Evolutionary conservation across 2,113 vertebrate species (phyloP).

Genomic region (Macaca nemestrina): DNA sequence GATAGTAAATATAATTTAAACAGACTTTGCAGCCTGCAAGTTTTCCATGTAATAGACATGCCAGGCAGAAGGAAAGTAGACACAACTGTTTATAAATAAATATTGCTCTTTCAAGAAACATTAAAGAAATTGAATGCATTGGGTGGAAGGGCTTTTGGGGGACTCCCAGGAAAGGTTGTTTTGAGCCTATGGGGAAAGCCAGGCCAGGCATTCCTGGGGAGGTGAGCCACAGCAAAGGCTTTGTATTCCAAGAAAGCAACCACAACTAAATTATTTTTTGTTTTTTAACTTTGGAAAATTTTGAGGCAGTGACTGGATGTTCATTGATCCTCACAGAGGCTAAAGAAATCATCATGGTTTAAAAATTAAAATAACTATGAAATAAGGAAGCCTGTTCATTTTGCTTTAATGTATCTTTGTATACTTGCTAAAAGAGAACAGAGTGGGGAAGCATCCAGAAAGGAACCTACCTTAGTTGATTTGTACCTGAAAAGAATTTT

Average conservation of each 20-base stretch:
- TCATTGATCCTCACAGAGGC: not conserved
- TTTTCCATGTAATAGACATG: not conserved
- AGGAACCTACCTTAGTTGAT: not conserved
- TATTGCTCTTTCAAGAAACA: not conserved
- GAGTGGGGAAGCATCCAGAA: not conserved
- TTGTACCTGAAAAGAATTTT: not conserved
- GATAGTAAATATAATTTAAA: not conserved
- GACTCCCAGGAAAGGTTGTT: not conserved
- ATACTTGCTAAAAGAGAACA: not conserved
- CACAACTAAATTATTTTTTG: not conserved
- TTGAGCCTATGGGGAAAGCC: not conserved
- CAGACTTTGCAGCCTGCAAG: not conserved
- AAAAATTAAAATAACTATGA: not conserved
- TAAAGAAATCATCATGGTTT: not conserved
- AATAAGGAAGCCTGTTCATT: not conserved
- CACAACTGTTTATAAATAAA: not conserved
- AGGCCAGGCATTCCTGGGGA: not conserved
- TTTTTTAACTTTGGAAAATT: constrained; percentile 6
- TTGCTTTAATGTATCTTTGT: not conserved
- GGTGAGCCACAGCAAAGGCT: not conserved
- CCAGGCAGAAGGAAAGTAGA: not conserved
- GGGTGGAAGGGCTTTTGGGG: not conserved
- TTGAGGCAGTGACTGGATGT: not conserved
- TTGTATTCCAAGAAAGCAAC: not conserved
- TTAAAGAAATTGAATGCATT: not conserved